These are phyloP conservation scores for Dermolepida albohirtum DNA, from an alignment of 2,888 invertebrate genomes.

Conservation along the genomic window DNA sequence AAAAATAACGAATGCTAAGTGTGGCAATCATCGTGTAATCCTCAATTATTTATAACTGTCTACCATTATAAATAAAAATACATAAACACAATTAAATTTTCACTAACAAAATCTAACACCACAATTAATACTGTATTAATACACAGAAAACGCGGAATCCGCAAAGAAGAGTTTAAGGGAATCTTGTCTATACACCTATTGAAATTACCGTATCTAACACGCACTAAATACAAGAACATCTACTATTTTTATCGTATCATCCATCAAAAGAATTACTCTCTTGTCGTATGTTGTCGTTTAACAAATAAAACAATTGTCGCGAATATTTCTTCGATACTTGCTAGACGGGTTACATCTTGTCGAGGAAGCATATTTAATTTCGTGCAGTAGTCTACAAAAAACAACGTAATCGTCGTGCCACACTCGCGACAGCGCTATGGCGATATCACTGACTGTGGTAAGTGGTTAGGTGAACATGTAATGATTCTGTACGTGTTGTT, in stretches of 20 bases:
- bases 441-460: constrained; percentile 45
- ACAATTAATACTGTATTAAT: constrained; percentile 3
- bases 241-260: background rate
- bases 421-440: constrained; percentile 52
- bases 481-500: constrained; percentile 6
- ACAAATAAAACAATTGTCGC: constrained; percentile 4
- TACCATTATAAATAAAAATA: background rate
- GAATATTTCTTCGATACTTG: constrained; percentile 1
- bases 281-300: background rate
- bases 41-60: too few species aligned
- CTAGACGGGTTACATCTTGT: constrained; percentile 2
- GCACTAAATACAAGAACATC: background rate
- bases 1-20: constrained; percentile 14
- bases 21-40: constrained; percentile 11
- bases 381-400: background rate
- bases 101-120: constrained; percentile 4
- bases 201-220: constrained; percentile 21
- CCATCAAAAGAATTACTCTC: background rate
- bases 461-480: constrained; percentile 17
- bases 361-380: constrained; percentile 31
- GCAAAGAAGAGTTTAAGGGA: background rate
- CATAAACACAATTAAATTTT: background rate
- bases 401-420: constrained; percentile 43
- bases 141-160: background rate
- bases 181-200: constrained; percentile 26